Base-by-base conservation (phyloP, 2,797 vertebrate genomes). In the Ibycter americanus region DNA sequence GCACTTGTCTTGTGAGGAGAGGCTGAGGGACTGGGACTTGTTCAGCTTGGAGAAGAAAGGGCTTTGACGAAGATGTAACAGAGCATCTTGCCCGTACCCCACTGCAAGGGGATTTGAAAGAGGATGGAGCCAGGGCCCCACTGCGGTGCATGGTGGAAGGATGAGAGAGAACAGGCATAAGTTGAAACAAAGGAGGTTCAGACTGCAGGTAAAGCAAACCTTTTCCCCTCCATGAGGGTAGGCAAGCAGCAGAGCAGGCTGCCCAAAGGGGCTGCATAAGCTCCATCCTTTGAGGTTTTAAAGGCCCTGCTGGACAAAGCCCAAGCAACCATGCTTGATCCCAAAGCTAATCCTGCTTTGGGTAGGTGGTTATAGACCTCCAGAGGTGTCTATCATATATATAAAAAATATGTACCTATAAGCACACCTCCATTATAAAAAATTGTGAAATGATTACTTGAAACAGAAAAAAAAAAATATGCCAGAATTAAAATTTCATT, bases 131-230 rank as follows among this genome's bases (percentile, higher is more conserved):
- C 10, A 4, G 14, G 31, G 20, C 17, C 17, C 31, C 58, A 52
- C 49, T 40, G 26, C 2, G 2, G 19, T 14, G 9, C 13, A 8
- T 0, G 2, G 27, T 29, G 6, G 38, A 22, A 89, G 5, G n/a
- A 67, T 5, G 4, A 40, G 15, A 67, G 18, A 87, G 3, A 62
- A 42, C 7, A 70, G 20, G 31, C 3, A 2, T 40, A 22, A 62
- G 1, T 26, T 72, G 55, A 49, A 47, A 83, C n/a, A 87, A 59
- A 74, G 40, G 17, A 79, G 26, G 22, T 17, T 55, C 65, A 87
- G 25, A 55, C 0, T 58, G 47, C 31, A 95, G 32, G 15, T 18
- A 54, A 62, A 25, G 27, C 58, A 90, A 81, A 80, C 1, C 4
- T 18, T 51, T 68, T 9, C 4, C 4, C 10, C 4, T 47, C 23